Percentiles rank a stretch among this genome's conserved stretches.
Conservation (phyloP, 1,140 invertebrate genomes). For the Trichoplusia ni region DNA sequence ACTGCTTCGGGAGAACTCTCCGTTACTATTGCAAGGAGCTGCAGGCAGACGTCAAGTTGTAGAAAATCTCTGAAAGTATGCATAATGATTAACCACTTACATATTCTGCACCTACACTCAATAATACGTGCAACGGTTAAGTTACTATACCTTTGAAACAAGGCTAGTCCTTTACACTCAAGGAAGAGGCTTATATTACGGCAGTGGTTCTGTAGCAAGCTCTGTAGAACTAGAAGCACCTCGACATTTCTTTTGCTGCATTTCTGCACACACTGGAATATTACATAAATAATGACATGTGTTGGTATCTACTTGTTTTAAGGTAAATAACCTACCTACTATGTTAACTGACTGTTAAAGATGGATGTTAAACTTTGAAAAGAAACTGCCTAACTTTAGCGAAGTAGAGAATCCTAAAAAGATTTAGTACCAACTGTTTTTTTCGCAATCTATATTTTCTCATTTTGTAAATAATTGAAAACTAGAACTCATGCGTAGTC, state of each 20-base stretch:
- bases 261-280: constrained; percentile 57
- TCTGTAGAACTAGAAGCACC: constrained; percentile 47
- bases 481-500: too few relatives aligned
- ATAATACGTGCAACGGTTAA: too few relatives aligned
- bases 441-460: too few relatives aligned
- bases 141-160: constrained; percentile 67
- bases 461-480: too few relatives aligned
- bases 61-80: constrained; percentile 37
- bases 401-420: too few relatives aligned
- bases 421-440: too few relatives aligned
- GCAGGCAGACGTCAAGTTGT: constrained; percentile 35
- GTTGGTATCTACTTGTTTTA: too few relatives aligned
- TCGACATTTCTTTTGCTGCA: constrained; percentile 47
- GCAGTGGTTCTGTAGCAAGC: constrained; percentile 51
- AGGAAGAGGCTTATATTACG: constrained; percentile 55
- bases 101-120: too few relatives aligned
- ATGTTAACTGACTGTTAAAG: too few relatives aligned
- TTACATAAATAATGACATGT: not conserved
- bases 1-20: constrained; percentile 26
- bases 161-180: constrained; percentile 46
- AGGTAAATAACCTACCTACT: too few relatives aligned
- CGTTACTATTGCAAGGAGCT: constrained; percentile 39
- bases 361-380: too few relatives aligned
- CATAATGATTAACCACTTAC: not conserved
- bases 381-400: too few relatives aligned